Percentiles rank a stretch among this genome's conserved stretches.
Evolutionary conservation across 1,140 invertebrate genomes (phyloP).

Genomic region (Pollicipes pollicipes): DNA sequence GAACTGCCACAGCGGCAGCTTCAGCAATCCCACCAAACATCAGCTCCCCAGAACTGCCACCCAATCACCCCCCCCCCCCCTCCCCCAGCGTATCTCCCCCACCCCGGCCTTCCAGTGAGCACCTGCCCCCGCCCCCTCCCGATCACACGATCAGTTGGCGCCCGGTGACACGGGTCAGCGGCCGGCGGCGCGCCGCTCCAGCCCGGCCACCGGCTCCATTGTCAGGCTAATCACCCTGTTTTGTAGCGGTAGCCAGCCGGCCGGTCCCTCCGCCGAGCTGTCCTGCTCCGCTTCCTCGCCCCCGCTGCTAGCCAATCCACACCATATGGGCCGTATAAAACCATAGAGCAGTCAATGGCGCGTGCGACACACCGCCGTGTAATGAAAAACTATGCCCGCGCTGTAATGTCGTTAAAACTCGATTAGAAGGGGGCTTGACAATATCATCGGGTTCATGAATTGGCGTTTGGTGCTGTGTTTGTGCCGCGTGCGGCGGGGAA

Average conservation of each 20-base stretch:
- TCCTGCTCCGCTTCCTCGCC: too few species aligned
- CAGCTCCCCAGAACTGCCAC: too few species aligned
- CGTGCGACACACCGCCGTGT: neutral
- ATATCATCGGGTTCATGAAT: neutral
- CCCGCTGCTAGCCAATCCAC: too few species aligned
- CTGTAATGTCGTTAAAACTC: conserved; percentile 2
- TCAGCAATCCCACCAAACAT: too few species aligned
- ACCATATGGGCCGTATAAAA: neutral
- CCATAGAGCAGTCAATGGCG: neutral
- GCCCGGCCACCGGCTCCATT: neutral
- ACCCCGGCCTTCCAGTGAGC: too few species aligned
- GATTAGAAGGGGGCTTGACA: neutral
- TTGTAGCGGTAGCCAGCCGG: neutral
- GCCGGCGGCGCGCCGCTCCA: neutral
- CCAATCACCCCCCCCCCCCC: too few species aligned
- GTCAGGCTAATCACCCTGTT: neutral
- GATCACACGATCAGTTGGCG: too few species aligned
- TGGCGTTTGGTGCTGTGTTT: neutral
- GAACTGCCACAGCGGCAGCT: too few species aligned
- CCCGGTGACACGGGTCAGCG: too few species aligned
- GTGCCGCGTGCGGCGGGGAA: neutral
- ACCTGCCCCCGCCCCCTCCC: too few species aligned
- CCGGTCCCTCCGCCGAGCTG: neutral
- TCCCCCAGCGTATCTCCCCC: too few species aligned
- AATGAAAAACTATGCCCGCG: neutral